phyloP scores from a whole-genome alignment of 2,113 vertebrate genomes.

The Labeo rohita region DNA sequence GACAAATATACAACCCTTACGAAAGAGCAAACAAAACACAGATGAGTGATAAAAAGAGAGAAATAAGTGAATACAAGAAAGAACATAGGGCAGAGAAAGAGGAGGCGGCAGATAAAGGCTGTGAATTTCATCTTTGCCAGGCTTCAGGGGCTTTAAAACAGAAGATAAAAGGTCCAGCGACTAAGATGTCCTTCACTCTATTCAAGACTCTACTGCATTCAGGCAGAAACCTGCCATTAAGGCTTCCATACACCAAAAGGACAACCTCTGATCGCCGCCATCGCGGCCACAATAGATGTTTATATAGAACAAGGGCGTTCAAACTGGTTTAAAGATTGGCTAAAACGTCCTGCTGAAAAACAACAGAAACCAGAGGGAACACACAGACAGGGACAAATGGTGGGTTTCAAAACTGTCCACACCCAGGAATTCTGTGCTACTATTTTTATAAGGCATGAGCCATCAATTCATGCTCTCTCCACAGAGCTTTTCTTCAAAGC shows the following conservation, averaged over 20 bases:
- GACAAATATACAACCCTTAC: not conserved
- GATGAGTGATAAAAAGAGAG: constrained; percentile 3
- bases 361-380: constrained; percentile 1
- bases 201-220: constrained; percentile 1
- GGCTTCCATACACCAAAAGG: not conserved
- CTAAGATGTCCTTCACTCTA: not conserved
- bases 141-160: not conserved
- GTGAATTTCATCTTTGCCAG: not conserved
- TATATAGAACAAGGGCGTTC: not conserved
- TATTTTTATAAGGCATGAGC: not conserved
- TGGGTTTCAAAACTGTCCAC: not conserved
- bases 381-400: not conserved
- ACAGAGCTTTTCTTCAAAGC: not conserved
- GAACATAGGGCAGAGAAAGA: not conserved
- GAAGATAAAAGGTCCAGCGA: not conserved
- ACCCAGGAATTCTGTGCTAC: not conserved
- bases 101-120: not conserved
- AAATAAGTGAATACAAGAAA: not conserved
- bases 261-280: not conserved
- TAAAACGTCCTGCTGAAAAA: not conserved
- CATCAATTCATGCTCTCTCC: not conserved
- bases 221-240: constrained; percentile 25
- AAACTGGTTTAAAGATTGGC: not conserved
- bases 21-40: not conserved
- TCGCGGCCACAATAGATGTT: not conserved